Percentiles rank a stretch among this genome's conserved stretches.
These are phyloP conservation scores for Rachycentron canadum DNA, from an alignment of 2,797 vertebrate species.

Conservation along the genomic window DNA sequence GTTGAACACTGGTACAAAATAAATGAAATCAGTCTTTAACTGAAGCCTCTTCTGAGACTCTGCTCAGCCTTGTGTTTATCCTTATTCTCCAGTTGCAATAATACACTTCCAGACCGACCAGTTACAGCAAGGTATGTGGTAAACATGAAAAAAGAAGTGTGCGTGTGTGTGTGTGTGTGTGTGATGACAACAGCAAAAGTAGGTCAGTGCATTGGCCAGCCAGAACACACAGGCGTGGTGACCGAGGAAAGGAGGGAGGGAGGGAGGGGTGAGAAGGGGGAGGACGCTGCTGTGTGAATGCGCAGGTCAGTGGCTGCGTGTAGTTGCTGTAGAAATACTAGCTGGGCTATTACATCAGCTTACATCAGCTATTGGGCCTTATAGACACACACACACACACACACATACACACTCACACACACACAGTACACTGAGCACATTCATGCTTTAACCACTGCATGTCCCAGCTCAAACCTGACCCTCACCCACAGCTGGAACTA, in stretches of 20 bases:
- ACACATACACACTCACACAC: conserved; percentile 58
- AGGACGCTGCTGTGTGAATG: conserved; percentile 60
- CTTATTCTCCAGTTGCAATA: conserved; percentile 47
- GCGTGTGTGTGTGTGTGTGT: conserved; percentile 32
- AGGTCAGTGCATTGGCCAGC: conserved; percentile 81
- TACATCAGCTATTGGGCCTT: conserved; percentile 59
- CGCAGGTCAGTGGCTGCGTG: conserved; percentile 71
- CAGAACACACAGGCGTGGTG: conserved; percentile 78
- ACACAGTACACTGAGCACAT: conserved; percentile 34
- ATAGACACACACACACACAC: conserved; percentile 52
- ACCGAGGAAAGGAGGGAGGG: conserved; percentile 40
- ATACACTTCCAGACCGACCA: conserved; percentile 45
- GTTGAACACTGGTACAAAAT: not conserved
- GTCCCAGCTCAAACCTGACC: not conserved
- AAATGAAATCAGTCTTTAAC: conserved; percentile 1
- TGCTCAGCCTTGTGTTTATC: not conserved
- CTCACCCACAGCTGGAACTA: not conserved
- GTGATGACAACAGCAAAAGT: conserved; percentile 79
- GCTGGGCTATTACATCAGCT: conserved; percentile 76
- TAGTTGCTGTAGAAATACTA: conserved; percentile 76
- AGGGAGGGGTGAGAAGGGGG: conserved; percentile 19
- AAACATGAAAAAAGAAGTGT: conserved; percentile 58
- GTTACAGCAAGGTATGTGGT: conserved; percentile 71
- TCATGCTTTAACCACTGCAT: conserved; percentile 5
- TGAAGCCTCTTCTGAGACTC: not conserved